phyloP scores from a whole-genome alignment of 2,888 invertebrate genomes.

The Pinctada fucata region DNA sequence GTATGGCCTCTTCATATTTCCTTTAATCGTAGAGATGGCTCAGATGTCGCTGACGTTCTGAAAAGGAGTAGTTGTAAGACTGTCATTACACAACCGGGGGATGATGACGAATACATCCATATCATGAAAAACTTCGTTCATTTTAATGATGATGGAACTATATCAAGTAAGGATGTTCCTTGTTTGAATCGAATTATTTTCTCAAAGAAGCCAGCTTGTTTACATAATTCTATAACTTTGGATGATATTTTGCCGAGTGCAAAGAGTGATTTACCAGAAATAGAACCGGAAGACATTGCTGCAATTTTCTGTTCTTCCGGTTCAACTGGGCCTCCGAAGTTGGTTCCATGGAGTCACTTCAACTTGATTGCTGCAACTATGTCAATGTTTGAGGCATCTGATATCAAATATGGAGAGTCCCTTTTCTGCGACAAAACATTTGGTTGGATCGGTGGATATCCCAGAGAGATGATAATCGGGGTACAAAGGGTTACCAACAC shows the following conservation, averaged over 20 bases:
- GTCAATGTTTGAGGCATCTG: not conserved
- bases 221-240: not conserved
- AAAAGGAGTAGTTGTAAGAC: not conserved
- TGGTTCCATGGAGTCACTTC: not conserved
- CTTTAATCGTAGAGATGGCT: not conserved
- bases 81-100: not conserved
- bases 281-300: not conserved
- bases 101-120: not conserved
- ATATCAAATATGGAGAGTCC: not conserved
- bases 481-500: not conserved
- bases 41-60: not conserved
- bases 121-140: not conserved
- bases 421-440: not conserved
- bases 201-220: not conserved
- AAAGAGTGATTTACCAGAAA: not conserved
- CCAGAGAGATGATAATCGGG: not conserved
- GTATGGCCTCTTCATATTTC: not conserved
- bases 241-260: not conserved
- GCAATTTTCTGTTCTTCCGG: not conserved
- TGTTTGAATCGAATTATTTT: not conserved
- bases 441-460: not conserved
- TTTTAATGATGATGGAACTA: not conserved
- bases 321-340: not conserved
- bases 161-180: not conserved
- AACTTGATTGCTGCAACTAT: not conserved